phyloP scores from a whole-genome alignment of 2,888 invertebrate genomes.

The Ypsolopha scabrella region DNA sequence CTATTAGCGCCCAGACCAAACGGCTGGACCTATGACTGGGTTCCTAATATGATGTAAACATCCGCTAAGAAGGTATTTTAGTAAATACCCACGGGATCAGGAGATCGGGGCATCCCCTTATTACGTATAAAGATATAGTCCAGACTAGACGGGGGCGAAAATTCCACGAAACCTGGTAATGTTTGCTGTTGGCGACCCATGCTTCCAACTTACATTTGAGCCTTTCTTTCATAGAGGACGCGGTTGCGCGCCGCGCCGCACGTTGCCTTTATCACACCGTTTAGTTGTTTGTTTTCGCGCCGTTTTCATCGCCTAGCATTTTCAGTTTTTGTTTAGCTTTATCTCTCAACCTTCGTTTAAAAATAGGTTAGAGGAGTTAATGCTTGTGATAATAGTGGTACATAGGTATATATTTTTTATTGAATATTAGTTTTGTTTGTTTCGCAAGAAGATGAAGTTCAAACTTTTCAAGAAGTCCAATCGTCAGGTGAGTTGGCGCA shows the following conservation, averaged over 20 bases:
- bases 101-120: too few species aligned
- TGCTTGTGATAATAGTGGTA: background rate
- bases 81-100: too few species aligned
- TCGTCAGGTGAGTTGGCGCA: constrained; percentile 31
- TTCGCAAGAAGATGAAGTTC: constrained; percentile 45
- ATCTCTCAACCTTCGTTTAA: background rate
- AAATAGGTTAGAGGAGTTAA: background rate
- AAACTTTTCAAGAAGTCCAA: constrained; percentile 54
- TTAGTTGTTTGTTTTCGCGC: constrained; percentile 9
- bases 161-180: too few species aligned
- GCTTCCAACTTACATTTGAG: too few species aligned
- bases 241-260: constrained; percentile 14
- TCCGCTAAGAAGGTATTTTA: too few species aligned
- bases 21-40: too few species aligned
- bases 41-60: too few species aligned
- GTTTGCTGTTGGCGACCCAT: too few species aligned
- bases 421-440: constrained; percentile 21
- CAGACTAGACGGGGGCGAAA: too few species aligned
- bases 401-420: background rate
- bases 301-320: background rate
- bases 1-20: too few species aligned
- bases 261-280: constrained; percentile 9
- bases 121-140: too few species aligned
- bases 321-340: background rate
- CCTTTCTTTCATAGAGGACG: constrained; percentile 6